Base-by-base conservation (phyloP, 2,113 vertebrate species). In the Anhinga rufa region DNA sequence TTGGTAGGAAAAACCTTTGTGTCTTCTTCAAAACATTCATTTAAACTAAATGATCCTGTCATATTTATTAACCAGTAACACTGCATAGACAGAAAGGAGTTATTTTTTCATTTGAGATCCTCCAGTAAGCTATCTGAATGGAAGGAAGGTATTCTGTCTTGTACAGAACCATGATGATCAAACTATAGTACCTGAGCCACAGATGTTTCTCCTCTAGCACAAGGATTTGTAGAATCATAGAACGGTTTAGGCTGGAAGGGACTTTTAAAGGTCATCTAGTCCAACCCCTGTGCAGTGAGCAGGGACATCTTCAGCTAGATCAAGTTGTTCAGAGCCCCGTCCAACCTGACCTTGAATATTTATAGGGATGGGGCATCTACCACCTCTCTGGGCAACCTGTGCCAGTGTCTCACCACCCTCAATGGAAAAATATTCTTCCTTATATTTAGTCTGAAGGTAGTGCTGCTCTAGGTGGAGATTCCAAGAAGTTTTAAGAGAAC, bases 281-380 rank as follows among this genome's bases (percentile, higher is more conserved):
- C 28, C 7, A 46, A 5, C 6, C 0, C 4, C 16, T 7, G 12
- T 58, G 16, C n/a, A 49, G 18, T 14, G 1, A 46, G 4, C 7
- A 76, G 31, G 12, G 32, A 7, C 15, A 40, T 75, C 66, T 79
- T 40, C 20, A 49, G 22, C 36, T 52, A 25, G 7, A 69, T 28
- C 14, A 54, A 4, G 7, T 25, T 61, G 5, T 32, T 91, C 32
- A 42, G 36, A 66, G 40, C 25, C 29, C 7, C 0, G 0, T 57
- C 29, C 8, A 80, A 31, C 36, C 19, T 66, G 12, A 36, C 19
- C 12, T 75, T 57, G 17, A 57, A 31, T 46, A 6, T 42, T 92
- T 51, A 40, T 32, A 85, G 9, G 10, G 14, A 72, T 38, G 9
- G 5, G 10, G 2, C 5, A 48, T 34, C 17, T 61, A 36, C 21